Evolutionary conservation across 2,797 vertebrate species (phyloP).

Genomic region (Xerus rutilus): DNA sequence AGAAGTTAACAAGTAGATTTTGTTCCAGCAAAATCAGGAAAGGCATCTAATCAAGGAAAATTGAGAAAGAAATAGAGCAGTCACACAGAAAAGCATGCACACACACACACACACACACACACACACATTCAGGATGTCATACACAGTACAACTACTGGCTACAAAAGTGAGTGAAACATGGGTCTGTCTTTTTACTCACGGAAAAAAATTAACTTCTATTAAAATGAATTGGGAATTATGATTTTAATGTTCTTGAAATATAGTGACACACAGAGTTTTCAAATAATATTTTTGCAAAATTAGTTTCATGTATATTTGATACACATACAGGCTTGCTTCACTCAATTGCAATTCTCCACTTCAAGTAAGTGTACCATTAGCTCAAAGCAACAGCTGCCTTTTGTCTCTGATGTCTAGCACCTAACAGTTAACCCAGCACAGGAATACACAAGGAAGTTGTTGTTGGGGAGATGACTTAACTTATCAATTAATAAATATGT

Average conservation of each 20-base stretch:
- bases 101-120: too few species aligned
- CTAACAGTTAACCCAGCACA: neutral
- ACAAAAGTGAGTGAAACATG: neutral
- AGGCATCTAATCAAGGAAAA: neutral
- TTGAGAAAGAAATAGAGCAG: neutral
- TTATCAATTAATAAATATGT: neutral
- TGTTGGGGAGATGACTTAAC: neutral
- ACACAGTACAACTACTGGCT: neutral
- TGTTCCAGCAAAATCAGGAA: neutral
- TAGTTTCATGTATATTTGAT: neutral
- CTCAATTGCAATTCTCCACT: neutral
- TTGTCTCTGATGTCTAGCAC: neutral
- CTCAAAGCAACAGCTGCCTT: neutral
- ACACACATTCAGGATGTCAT: too few species aligned
- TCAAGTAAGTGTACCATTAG: neutral
- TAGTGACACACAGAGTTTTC: neutral
- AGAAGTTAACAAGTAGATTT: neutral
- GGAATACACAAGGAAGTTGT: neutral
- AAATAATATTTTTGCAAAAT: neutral
- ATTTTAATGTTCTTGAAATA: neutral
- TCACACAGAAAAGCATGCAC: rapidly evolving
- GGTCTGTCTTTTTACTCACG: neutral
- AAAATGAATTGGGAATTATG: neutral
- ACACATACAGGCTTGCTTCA: neutral
- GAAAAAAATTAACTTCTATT: neutral